These are phyloP conservation scores for Macaca mulatta DNA, from an alignment of 2,113 vertebrate genomes.

Conservation along the genomic window DNA sequence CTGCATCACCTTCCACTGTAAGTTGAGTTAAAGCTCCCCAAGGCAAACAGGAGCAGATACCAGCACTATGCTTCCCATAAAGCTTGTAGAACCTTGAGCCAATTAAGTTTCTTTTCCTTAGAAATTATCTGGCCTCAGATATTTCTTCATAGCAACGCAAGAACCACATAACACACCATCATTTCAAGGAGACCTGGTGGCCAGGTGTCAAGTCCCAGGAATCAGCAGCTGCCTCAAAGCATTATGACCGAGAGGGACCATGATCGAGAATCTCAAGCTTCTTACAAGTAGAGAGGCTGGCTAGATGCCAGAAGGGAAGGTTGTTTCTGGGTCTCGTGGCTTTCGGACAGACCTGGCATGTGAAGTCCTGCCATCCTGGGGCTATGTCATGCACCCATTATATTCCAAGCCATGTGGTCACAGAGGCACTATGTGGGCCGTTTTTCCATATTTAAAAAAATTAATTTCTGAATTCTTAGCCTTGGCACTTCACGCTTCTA, in stretches of 20 bases:
- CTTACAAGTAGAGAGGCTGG: background rate
- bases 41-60: too few species aligned
- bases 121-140: too few species aligned
- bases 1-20: too few species aligned
- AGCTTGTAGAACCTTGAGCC: too few species aligned
- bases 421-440: rapidly evolving
- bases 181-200: background rate
- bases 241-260: background rate
- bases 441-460: background rate
- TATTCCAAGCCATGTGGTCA: background rate
- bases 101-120: too few species aligned
- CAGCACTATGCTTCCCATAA: too few species aligned
- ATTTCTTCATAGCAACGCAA: too few species aligned
- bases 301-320: background rate
- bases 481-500: background rate
- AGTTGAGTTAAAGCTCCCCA: too few species aligned
- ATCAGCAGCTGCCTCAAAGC: background rate
- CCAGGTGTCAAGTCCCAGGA: background rate
- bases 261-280: rapidly evolving
- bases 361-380: too few species aligned
- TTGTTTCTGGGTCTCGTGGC: too few species aligned
- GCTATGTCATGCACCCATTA: background rate
- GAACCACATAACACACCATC: too few species aligned
- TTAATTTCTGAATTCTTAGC: background rate
- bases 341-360: background rate